These are phyloP conservation scores for Drosophila nigricruria DNA, from an alignment of 2,888 invertebrate genomes.

Conservation along the genomic window DNA sequence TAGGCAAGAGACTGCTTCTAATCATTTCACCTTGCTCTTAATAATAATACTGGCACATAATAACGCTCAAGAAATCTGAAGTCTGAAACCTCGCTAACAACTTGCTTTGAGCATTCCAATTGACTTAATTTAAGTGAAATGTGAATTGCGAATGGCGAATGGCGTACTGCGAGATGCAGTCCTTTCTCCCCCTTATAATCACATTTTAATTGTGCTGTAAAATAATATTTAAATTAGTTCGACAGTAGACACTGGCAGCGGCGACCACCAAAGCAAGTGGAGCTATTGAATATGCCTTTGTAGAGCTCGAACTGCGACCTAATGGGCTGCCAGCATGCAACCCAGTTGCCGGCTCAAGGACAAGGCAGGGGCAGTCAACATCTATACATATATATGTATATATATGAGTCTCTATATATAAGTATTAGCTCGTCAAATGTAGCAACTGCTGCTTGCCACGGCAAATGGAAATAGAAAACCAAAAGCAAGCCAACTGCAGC, in stretches of 20 bases:
- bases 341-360: conserved; percentile 42
- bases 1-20: not conserved
- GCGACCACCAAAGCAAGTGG: conserved; percentile 30
- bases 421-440: conserved; percentile 2
- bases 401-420: no score
- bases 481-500: conserved; percentile 27
- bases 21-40: not conserved
- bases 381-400: not conserved
- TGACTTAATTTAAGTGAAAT: conserved; percentile 56
- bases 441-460: conserved; percentile 23
- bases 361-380: conserved; percentile 37
- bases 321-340: conserved; percentile 76
- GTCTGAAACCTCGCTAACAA: conserved; percentile 11
- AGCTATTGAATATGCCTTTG: conserved; percentile 49
- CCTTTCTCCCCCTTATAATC: conserved; percentile 54
- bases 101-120: conserved; percentile 22
- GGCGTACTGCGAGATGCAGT: conserved; percentile 59
- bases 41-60: not conserved
- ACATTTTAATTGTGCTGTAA: conserved; percentile 71
- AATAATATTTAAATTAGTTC: conserved; percentile 75
- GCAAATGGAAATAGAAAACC: conserved; percentile 9
- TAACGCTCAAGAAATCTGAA: not conserved
- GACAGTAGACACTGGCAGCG: conserved; percentile 40
- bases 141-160: conserved; percentile 21
- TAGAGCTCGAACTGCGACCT: conserved; percentile 28